Conservation (phyloP, 2,888 invertebrate genomes). For the Aproaerema taeniolella region DNA sequence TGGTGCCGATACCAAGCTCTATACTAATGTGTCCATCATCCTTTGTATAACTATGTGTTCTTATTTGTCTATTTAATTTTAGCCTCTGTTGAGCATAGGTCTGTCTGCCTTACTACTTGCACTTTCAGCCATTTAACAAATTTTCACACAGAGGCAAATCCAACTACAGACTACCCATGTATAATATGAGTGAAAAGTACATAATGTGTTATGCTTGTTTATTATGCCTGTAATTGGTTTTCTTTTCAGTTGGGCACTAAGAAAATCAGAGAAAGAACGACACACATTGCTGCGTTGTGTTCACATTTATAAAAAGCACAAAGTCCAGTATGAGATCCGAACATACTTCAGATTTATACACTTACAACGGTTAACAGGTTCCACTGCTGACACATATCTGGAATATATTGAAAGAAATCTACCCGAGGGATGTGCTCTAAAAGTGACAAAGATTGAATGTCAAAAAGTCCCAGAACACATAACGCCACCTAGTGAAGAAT, state of each 20-base stretch:
- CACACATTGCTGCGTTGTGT: conserved; percentile 91
- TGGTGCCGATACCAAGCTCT: too few relatives aligned
- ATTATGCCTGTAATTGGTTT: conserved; percentile 1
- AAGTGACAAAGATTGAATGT: conserved; percentile 87
- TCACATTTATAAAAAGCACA: conserved; percentile 94
- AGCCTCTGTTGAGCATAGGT: too few relatives aligned
- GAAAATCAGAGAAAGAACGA: conserved; percentile 85
- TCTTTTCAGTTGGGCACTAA: conserved; percentile 82
- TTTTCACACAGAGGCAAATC: too few relatives aligned
- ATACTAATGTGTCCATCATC: too few relatives aligned
- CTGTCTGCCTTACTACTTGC: too few relatives aligned
- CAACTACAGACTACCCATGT: too few relatives aligned
- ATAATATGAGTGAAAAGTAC: not conserved
- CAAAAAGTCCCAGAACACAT: conserved; percentile 76
- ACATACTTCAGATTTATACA: conserved; percentile 93
- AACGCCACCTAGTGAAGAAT: conserved; percentile 51
- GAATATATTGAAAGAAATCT: conserved; percentile 98
- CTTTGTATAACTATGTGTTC: too few relatives aligned
- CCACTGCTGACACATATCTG: conserved; percentile 95
- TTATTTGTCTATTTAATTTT: too few relatives aligned
- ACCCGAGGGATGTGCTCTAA: conserved; percentile 97
- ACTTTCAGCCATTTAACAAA: too few relatives aligned
- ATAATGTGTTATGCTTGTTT: not conserved
- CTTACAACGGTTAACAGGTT: conserved; percentile 92
- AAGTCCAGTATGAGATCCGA: conserved; percentile 96